phyloP scores from a whole-genome alignment of 2,888 invertebrate species.

The Drosophila austrosaltans region DNA sequence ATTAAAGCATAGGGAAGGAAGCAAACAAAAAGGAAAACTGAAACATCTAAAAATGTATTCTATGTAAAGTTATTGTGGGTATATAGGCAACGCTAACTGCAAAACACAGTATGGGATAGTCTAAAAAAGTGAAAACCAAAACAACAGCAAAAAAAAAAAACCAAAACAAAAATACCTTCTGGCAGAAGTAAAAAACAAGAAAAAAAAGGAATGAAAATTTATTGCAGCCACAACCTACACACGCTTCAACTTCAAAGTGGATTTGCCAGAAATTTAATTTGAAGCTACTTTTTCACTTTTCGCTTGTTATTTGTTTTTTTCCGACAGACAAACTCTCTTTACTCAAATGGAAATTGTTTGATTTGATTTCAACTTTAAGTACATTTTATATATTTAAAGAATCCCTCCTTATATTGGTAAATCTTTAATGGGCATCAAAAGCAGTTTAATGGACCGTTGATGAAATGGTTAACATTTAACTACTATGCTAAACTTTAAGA shows the following conservation, averaged over 20 bases:
- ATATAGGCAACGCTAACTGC: conserved; percentile 7
- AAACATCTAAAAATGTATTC: conserved; percentile 24
- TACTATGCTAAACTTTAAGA: conserved; percentile 31
- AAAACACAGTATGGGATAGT: neutral
- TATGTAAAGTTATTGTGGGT: conserved; percentile 32
- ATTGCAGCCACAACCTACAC: conserved; percentile 33
- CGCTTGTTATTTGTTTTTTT: conserved; percentile 5
- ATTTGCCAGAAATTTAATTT: conserved; percentile 56
- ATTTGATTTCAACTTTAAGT: conserved; percentile 27
- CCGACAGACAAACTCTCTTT: neutral
- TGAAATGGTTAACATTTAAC: conserved; percentile 17
- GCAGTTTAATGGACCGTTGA: conserved; percentile 26
- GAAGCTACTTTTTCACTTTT: conserved; percentile 8
- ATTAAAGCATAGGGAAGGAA: conserved; percentile 53
- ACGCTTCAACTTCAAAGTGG: conserved; percentile 62
- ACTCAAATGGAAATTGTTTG: conserved; percentile 11
- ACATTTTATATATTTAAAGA: neutral
- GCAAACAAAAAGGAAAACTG: conserved; percentile 5
- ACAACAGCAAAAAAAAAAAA: conserved; percentile 1
- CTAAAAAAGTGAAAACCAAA: neutral
- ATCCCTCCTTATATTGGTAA: neutral
- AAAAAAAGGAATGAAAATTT: conserved; percentile 24
- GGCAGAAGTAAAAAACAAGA: neutral
- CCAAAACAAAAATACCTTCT: neutral
- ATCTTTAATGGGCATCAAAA: conserved; percentile 27